These are phyloP conservation scores for Troides aeacus DNA, from an alignment of 2,888 invertebrate genomes.

Conservation along the genomic window DNA sequence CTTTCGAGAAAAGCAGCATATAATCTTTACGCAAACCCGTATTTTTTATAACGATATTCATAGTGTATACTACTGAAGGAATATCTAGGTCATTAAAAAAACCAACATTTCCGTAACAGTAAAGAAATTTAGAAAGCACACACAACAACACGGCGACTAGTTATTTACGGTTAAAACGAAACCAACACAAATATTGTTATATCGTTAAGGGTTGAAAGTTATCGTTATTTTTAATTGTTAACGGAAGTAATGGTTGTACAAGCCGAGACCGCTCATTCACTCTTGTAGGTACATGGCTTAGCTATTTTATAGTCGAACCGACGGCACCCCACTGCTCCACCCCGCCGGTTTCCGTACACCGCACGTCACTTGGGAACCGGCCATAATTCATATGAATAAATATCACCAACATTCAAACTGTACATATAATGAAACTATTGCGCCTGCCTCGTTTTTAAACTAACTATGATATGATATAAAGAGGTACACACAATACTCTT, in stretches of 20 bases:
- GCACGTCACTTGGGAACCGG: constrained; percentile 31
- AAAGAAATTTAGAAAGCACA: background rate
- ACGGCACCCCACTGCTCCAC: constrained; percentile 30
- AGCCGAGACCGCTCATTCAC: constrained; percentile 27
- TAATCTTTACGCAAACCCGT: no score
- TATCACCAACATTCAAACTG: background rate
- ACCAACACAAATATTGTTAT: constrained; percentile 11
- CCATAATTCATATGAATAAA: constrained; percentile 33
- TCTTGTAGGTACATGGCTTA: constrained; percentile 26
- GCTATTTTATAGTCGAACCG: constrained; percentile 33
- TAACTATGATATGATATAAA: no score
- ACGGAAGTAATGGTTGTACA: constrained; percentile 31
- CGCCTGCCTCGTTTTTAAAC: no score
- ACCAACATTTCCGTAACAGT: no score
- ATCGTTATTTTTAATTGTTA: constrained; percentile 34
- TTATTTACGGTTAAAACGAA: background rate
- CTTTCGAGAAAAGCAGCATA: no score
- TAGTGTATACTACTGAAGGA: no score
- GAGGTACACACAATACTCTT: no score
- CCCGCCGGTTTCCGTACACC: constrained; percentile 30
- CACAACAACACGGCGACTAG: constrained; percentile 4
- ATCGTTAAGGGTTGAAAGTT: constrained; percentile 29
- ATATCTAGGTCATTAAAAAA: no score
- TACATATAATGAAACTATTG: constrained; percentile 2
- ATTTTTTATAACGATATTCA: no score